Conservation (phyloP, 2,888 invertebrate species). For the Empis stercorea region DNA sequence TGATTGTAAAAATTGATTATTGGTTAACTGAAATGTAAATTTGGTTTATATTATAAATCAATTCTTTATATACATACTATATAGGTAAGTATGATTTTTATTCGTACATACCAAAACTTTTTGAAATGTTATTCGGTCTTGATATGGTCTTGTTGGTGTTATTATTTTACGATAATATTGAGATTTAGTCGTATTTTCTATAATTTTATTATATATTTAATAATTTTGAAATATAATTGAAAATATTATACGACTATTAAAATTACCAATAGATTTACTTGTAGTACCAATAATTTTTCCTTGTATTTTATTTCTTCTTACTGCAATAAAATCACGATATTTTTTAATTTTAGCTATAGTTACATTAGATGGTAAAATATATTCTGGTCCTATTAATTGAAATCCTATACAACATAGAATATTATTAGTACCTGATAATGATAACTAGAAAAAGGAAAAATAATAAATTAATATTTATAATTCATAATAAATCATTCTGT, state of each 20-base stretch:
- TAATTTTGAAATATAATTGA: neutral
- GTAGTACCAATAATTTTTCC: constrained; percentile 9
- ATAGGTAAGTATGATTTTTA: neutral
- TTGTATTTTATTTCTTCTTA: neutral
- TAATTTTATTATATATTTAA: neutral
- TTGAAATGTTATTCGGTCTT: constrained; percentile 31
- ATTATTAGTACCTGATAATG: constrained; percentile 24
- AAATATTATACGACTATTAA: no score
- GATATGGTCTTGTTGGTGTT: constrained; percentile 20
- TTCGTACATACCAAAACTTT: constrained; percentile 36
- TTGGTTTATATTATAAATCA: neutral
- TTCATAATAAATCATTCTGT: no score
- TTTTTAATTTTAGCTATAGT: constrained; percentile 26
- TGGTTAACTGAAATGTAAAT: constrained; percentile 27
- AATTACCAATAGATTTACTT: neutral
- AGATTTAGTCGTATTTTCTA: neutral
- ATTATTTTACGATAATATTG: neutral
- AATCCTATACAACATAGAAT: constrained; percentile 32
- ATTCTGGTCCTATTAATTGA: constrained; percentile 18
- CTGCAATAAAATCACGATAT: constrained; percentile 25
- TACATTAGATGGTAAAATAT: constrained; percentile 23
- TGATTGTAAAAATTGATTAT: constrained; percentile 36
- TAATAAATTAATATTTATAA: no score
- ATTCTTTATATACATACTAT: neutral
- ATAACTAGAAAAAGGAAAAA: constrained; percentile 4